A percentile compares a stretch with the other conserved stretches of the same genome.
Evolutionary conservation across 2,797 vertebrate genomes (phyloP).

Genomic region (Anas georgica): DNA sequence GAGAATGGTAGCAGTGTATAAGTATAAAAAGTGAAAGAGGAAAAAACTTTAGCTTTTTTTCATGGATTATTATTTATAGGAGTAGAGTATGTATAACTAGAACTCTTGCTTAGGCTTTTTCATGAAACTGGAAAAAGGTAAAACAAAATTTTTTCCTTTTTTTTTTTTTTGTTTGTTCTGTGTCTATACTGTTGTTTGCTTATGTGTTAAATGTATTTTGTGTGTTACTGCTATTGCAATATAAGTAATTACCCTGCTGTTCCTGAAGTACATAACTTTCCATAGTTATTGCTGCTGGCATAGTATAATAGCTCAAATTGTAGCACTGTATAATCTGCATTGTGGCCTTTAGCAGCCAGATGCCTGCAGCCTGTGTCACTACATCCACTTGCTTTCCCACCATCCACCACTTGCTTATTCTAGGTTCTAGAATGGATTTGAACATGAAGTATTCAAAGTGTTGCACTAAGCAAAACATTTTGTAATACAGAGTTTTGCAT

Average conservation of each 20-base stretch:
- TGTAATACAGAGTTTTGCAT: neutral
- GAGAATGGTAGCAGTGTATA: fast-evolving
- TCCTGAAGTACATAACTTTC: neutral
- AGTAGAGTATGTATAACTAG: neutral
- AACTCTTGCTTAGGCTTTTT: neutral
- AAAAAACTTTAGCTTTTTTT: neutral
- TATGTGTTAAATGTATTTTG: neutral
- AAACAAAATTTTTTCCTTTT: neutral
- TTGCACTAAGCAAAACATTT: neutral
- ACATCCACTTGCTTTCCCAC: neutral
- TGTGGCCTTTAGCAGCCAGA: neutral
- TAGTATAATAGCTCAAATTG: fast-evolving
- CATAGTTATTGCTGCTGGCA: fast-evolving
- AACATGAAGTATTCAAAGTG: neutral
- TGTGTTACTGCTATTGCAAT: neutral
- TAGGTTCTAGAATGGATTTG: neutral
- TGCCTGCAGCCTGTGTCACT: neutral
- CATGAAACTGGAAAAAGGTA: neutral
- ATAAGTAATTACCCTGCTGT: neutral
- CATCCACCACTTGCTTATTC: fast-evolving
- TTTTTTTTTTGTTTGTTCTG: too few species aligned
- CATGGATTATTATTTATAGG: neutral
- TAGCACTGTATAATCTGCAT: too few species aligned
- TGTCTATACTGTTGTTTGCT: neutral
- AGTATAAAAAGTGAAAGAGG: neutral